Evolutionary conservation across 2,888 invertebrate genomes (phyloP), one percentile per base, ranked within the genome.

Genomic region (Gymnosoma rotundatum): DNA sequence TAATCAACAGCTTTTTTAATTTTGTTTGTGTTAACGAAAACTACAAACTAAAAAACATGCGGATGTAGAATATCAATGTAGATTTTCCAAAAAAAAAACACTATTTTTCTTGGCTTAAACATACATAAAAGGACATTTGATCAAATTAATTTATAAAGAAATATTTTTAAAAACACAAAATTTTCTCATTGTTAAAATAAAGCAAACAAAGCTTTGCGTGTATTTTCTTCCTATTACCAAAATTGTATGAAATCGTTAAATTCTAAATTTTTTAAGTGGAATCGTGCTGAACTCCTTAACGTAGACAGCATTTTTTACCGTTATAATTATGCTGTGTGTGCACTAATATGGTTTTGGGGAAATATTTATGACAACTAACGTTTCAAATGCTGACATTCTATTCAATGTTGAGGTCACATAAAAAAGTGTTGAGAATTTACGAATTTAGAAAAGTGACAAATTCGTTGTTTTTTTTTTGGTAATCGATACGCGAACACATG

Each of bases 101-200:
- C 36, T 3, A 9, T 58, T 74, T 20, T 50, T 74, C 21, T 50
- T 56, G 32, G 25, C 56, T 52, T 36, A 50, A 20, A 32, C 50
- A 14, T 64, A 64, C 81, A 66, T 70, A 76, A 82, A 76, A 82
- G 81, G 81, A 78, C 32, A 61, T 76, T 73, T 58, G 42, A 14
- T 58, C 12, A 58, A 72, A 54, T 58, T 36, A 18, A 54, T 52
- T 54, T 69, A 64, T 16, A 8, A 63, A 61, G 61, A 78, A 63
- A 63, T 61, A 21, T 63, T 58, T 54, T 0, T 64, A n/a, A 21
- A 52, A 21, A 0, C 0, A 16, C 7, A 25, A 56, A 61, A 63
- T 63, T 61, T 67, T 76, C 50, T 60, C 67, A 76, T 60, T 75
- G 75, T 58, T 58, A 7, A 48, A 12, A 56, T 45, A n/a, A 1